These are phyloP conservation scores for Drosophila bipectinata DNA, from an alignment of 1,140 invertebrate genomes.

Conservation along the genomic window DNA sequence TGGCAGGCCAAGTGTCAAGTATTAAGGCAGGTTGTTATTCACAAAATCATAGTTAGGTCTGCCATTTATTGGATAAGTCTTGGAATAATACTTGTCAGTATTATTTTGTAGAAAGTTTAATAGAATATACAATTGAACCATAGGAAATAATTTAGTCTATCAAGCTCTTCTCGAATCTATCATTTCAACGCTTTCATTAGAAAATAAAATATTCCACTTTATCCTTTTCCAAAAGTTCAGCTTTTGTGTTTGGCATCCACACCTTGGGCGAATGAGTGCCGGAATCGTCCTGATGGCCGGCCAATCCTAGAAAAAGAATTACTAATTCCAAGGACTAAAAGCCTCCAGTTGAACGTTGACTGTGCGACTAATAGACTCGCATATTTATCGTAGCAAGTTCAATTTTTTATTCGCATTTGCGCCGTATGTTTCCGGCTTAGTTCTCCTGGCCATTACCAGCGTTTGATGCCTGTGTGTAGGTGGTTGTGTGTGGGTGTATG, in stretches of 20 bases:
- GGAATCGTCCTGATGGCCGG: constrained; percentile 6
- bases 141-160: constrained; percentile 2
- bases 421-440: constrained; percentile 57
- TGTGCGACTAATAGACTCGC: constrained; percentile 71
- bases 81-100: neutral
- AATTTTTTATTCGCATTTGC: constrained; percentile 72
- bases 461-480: constrained; percentile 24
- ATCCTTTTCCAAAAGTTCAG: constrained; percentile 36
- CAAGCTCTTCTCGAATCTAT: constrained; percentile 41
- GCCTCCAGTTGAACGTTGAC: constrained; percentile 31
- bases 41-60: neutral
- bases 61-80: constrained; percentile 18
- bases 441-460: constrained; percentile 60
- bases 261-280: constrained; percentile 27
- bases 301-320: constrained; percentile 42
- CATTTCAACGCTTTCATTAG: constrained; percentile 63
- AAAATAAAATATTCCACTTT: constrained; percentile 76
- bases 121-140: neutral
- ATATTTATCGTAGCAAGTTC: constrained; percentile 75
- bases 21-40: neutral
- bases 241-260: constrained; percentile 57
- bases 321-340: constrained; percentile 64
- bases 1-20: constrained; percentile 28
- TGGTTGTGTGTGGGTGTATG: neutral
- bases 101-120: too few relatives aligned